Evolutionary conservation across 2,797 vertebrate genomes (phyloP).

Genomic region (Loriculus beryllinus): DNA sequence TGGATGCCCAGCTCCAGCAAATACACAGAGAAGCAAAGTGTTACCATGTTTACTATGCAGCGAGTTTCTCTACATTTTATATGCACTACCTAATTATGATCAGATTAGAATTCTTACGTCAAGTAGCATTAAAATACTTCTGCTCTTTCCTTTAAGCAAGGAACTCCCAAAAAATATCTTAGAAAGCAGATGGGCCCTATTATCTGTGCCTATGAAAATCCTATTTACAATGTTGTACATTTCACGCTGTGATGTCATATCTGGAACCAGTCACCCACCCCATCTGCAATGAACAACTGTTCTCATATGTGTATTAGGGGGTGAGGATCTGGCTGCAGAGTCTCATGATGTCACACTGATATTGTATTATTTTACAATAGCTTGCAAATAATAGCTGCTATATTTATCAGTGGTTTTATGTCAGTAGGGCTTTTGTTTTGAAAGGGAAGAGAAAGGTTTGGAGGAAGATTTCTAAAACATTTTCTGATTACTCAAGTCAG

Average conservation of each 20-base stretch:
- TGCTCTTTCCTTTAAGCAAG: constrained; percentile 55
- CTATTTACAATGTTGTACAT: constrained; percentile 80
- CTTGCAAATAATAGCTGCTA: constrained; percentile 67
- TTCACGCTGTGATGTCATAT: constrained; percentile 83
- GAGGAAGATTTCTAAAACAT: constrained; percentile 33
- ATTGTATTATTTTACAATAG: constrained; percentile 72
- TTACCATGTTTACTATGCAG: neutral
- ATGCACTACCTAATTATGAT: neutral
- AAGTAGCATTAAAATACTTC: constrained; percentile 27
- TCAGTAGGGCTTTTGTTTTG: constrained; percentile 41
- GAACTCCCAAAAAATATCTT: constrained; percentile 65
- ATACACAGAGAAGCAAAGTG: neutral
- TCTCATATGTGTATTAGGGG: constrained; percentile 70
- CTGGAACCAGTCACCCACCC: constrained; percentile 78
- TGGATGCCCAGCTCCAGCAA: neutral
- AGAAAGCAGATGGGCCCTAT: constrained; percentile 79
- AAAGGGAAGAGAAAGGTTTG: constrained; percentile 35
- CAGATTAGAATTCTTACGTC: constrained; percentile 6
- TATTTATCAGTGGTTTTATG: constrained; percentile 64
- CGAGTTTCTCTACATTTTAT: neutral
- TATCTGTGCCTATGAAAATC: constrained; percentile 78
- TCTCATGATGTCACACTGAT: constrained; percentile 76
- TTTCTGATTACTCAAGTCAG: constrained; percentile 12
- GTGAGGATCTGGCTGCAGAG: constrained; percentile 66
- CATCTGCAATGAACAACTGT: constrained; percentile 84